Percentiles rank a stretch among this genome's conserved stretches.
phyloP scores from a whole-genome alignment of 2,113 vertebrate genomes.

The Parus major region DNA sequence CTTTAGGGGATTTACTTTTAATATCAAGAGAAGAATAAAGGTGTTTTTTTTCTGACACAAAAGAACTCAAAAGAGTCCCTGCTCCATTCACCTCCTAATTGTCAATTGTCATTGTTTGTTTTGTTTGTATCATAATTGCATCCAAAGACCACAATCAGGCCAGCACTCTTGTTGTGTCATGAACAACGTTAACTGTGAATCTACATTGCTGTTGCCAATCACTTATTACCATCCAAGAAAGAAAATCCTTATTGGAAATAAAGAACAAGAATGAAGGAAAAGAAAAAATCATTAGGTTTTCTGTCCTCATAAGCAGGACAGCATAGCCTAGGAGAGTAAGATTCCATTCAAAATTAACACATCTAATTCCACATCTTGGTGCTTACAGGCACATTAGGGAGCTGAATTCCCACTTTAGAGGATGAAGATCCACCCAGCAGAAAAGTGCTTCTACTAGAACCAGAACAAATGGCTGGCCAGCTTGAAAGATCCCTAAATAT shows the following conservation, averaged over 20 bases:
- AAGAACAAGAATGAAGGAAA: not conserved
- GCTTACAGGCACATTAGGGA: not conserved
- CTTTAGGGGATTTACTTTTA: not conserved
- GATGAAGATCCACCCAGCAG: not conserved
- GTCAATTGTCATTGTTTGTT: not conserved
- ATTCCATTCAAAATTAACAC: not conserved
- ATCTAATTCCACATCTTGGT: not conserved
- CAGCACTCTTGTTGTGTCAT: not conserved
- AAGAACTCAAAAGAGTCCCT: not conserved
- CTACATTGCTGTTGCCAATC: not conserved
- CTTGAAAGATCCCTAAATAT: not conserved
- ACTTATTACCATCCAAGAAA: not conserved
- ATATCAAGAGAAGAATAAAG: not conserved
- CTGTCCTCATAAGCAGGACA: accelerated
- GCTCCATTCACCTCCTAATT: not conserved
- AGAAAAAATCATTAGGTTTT: not conserved
- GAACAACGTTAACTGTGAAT: not conserved
- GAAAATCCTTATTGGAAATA: not conserved
- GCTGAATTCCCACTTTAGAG: not conserved
- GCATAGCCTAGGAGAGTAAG: not conserved
- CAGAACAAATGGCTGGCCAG: not conserved
- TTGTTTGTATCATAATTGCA: not conserved
- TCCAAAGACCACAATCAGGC: not conserved
- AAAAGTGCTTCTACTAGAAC: not conserved
- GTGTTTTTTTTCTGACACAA: not conserved